These are phyloP conservation scores for Elanoides forficatus DNA, from an alignment of 2,113 vertebrate species.

Conservation along the genomic window DNA sequence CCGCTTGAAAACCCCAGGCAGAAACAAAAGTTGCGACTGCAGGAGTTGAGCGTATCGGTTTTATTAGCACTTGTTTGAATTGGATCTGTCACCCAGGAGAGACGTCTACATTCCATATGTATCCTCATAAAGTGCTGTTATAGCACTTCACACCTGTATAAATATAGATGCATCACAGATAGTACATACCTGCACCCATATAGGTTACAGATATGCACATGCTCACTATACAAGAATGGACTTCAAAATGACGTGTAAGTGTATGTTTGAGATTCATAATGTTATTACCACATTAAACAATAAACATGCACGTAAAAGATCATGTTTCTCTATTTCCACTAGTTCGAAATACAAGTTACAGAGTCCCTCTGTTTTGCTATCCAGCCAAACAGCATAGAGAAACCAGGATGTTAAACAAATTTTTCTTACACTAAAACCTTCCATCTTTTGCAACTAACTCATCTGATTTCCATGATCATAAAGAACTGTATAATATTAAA, in stretches of 20 bases:
- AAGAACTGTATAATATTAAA: conserved; percentile 69
- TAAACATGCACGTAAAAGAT: background rate
- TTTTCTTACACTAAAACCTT: conserved; percentile 32
- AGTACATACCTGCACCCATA: too few species aligned
- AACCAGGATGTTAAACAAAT: background rate
- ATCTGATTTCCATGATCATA: conserved; percentile 67
- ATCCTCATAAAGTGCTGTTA: background rate
- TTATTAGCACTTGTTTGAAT: background rate
- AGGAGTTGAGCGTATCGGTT: rapidly evolving
- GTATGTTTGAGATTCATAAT: background rate
- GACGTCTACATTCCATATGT: background rate
- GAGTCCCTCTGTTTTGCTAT: background rate
- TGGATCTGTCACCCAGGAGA: background rate
- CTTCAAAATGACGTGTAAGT: background rate
- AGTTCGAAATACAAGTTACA: background rate
- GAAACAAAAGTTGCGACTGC: background rate
- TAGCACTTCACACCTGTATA: background rate
- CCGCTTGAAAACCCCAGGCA: background rate
- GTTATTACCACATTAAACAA: background rate
- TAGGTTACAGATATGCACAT: rapidly evolving
- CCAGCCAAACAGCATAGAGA: background rate
- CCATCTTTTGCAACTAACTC: conserved; percentile 25
- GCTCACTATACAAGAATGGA: background rate
- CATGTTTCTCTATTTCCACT: background rate
- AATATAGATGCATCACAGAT: background rate